Evolutionary conservation across 2,797 vertebrate genomes (phyloP), one percentile per base, ranked within the genome.

Genomic region (Poliocrania exsul): DNA sequence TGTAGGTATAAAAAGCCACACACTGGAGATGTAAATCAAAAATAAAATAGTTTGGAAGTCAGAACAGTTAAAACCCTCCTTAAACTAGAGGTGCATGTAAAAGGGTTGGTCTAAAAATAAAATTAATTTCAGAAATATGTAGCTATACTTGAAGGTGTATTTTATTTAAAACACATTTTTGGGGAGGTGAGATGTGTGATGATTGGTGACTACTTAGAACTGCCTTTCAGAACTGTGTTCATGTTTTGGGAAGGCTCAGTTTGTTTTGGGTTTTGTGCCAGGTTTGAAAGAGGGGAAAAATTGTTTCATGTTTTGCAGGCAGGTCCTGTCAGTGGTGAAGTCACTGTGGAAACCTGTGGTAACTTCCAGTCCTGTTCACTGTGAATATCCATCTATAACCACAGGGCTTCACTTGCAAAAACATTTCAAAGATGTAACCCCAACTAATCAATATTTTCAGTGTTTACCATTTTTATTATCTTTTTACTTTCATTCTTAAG

Each of bases 201-300:
- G 0, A 5, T 42, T 66, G 60, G 19, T 78, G 88, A 6, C 44
- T 85, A 4, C 37, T 44, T 71, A 83, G 71, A 90, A 31, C 8
- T 92, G n/a, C 73, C 47, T 92, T 67, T 62, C 40, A 69, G 56
- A 75, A 26, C 62, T 49, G 24, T 38, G 2, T 54, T 87, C 16
- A 21, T 72, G 5, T 58, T 91, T 87, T 74, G 28, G n/a, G 35
- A 35, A 13, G 26, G 49, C n/a, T 46, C 53, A 51, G 57, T 90
- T 88, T 92, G 35, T 31, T 95, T 91, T 42, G 38, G n/a, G 2
- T 7, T 84, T 65, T 87, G 81, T 90, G 75, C 69, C 80, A 91
- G 75, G 72, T 29, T 47, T 88, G 75, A 62, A 92, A 83, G 81
- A 91, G 72, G 66, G 79, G 84, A 74, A 89, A 88, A 91, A 92